Percentiles rank a stretch among this genome's conserved stretches.
These are phyloP conservation scores for Aleiodes testaceus DNA, from an alignment of 2,888 invertebrate species.

Conservation along the genomic window DNA sequence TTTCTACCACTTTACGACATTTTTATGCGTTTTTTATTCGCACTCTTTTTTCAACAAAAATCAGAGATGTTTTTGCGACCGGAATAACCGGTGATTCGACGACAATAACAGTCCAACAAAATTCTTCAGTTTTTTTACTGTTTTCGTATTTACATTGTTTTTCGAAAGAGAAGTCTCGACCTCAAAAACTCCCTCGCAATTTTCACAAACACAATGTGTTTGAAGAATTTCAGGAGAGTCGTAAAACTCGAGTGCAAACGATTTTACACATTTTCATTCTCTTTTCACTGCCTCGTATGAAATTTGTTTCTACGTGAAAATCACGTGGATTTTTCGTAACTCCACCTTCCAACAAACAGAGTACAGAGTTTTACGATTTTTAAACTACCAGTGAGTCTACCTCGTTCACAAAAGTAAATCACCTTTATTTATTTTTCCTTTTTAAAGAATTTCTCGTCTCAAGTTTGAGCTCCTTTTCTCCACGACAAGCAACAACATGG, in stretches of 20 bases:
- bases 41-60: background rate
- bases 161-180: background rate
- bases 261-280: slow-evolving; percentile 52
- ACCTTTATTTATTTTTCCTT: slow-evolving; percentile 23
- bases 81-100: slow-evolving; percentile 29
- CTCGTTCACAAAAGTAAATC: slow-evolving; percentile 13
- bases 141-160: slow-evolving; percentile 9
- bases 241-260: slow-evolving; percentile 54
- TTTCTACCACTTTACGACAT: background rate
- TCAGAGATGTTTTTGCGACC: background rate
- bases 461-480: no score
- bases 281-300: background rate
- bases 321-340: background rate
- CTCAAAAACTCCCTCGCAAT: slow-evolving; percentile 15
- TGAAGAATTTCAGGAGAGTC: slow-evolving; percentile 56
- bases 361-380: slow-evolving; percentile 14
- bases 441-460: background rate
- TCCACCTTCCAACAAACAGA: background rate
- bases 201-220: slow-evolving; percentile 2
- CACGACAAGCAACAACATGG: no score
- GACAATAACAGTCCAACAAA: slow-evolving; percentile 6
- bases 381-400: slow-evolving; percentile 13
- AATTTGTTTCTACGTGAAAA: slow-evolving; percentile 5
- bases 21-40: slow-evolving; percentile 1
- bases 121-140: background rate